Percentiles rank a stretch among this genome's conserved stretches.
phyloP scores from a whole-genome alignment of 1,140 invertebrate genomes.

The Trichomalopsis sarcophagae region DNA sequence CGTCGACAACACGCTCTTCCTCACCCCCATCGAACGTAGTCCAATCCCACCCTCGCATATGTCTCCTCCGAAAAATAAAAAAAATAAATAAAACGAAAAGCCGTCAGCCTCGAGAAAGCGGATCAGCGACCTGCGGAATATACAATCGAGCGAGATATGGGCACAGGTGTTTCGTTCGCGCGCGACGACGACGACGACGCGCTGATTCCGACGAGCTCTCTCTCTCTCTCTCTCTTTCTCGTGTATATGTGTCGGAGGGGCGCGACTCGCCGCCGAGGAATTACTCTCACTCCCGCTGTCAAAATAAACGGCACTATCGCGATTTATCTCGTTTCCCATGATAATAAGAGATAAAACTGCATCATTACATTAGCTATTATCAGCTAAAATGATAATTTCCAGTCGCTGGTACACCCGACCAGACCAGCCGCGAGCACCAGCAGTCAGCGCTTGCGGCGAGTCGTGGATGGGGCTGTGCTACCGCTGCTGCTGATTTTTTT shows the following conservation, averaged over 20 bases:
- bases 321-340: constrained; percentile 76
- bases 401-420: constrained; percentile 2
- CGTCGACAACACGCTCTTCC: too few relatives aligned
- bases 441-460: neutral
- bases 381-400: constrained; percentile 76
- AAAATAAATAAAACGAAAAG: too few relatives aligned
- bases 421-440: constrained; percentile 3
- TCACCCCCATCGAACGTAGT: too few relatives aligned
- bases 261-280: constrained; percentile 56
- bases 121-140: too few relatives aligned
- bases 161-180: too few relatives aligned
- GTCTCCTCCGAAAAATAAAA: too few relatives aligned
- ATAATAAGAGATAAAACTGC: constrained; percentile 77
- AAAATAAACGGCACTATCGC: constrained; percentile 76
- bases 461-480: neutral
- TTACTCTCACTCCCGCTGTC: constrained; percentile 65
- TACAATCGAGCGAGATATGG: too few relatives aligned
- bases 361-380: constrained; percentile 76
- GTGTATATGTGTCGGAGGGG: constrained; percentile 29
- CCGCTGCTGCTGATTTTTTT: neutral
- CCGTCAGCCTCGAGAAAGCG: too few relatives aligned
- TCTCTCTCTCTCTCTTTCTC: too few relatives aligned
- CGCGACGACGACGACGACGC: too few relatives aligned
- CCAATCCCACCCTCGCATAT: too few relatives aligned
- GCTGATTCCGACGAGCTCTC: too few relatives aligned